Evolutionary conservation across 2,113 vertebrate species (phyloP).

Genomic region (Gasterosteus aculeatus): DNA sequence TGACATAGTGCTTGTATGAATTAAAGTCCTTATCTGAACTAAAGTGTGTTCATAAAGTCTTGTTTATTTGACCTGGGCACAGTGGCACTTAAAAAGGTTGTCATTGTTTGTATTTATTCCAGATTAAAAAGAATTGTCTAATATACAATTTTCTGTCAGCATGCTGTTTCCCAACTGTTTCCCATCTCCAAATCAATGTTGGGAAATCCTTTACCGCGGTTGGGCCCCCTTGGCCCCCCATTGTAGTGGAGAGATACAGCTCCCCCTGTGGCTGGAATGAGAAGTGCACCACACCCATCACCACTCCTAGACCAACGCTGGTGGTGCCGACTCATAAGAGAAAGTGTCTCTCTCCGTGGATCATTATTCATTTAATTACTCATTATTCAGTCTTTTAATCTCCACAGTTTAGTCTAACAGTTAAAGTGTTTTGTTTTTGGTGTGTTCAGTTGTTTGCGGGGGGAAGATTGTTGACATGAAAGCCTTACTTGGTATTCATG

Average conservation of each 20-base stretch:
- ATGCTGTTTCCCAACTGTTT: not conserved
- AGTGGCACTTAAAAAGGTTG: not conserved
- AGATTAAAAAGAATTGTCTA: not conserved
- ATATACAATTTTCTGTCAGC: not conserved
- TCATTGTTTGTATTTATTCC: not conserved
- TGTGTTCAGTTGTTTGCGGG: not conserved
- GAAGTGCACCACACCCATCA: slow-evolving; percentile 55
- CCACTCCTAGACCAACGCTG: not conserved
- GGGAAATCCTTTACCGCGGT: not conserved
- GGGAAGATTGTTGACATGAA: not conserved
- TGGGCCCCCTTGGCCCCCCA: not conserved
- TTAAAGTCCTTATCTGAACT: slow-evolving; percentile 10
- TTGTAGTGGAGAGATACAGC: slow-evolving; percentile 7
- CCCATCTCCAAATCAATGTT: slow-evolving; percentile 9
- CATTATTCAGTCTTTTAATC: slow-evolving; percentile 23
- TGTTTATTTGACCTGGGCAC: not conserved
- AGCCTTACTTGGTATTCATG: not conserved
- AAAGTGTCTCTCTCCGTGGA: not conserved
- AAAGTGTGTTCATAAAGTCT: not conserved
- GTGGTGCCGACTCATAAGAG: not conserved
- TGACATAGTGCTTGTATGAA: not conserved
- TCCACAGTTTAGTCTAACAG: slow-evolving; percentile 6
- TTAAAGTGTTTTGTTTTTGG: not conserved
- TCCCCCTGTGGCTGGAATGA: slow-evolving; percentile 52
- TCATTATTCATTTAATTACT: slow-evolving; percentile 20